Evolutionary conservation across 1,140 invertebrate species (phyloP), one percentile per base, ranked within the genome.

Genomic region (Drosophila ambigua): DNA sequence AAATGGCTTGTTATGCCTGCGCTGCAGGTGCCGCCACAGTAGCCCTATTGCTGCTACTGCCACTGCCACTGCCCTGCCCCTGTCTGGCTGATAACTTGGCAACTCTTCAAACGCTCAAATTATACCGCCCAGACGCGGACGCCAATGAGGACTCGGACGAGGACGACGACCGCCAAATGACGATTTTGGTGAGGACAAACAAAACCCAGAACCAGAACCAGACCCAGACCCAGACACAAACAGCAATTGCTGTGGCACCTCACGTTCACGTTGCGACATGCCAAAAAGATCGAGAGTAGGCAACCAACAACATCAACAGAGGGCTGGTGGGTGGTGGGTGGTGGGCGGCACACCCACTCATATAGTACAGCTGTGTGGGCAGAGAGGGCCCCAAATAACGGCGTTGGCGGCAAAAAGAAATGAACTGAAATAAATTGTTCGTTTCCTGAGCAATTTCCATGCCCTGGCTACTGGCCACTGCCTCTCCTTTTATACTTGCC

Each of bases 401-500:
- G 23, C 23, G 4, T 75, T 68, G 83, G 79, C 72, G 83, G 79
- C 83, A 71, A 79, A 88, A 88, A 88, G 83, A 88, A 88, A 88
- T 88, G 83, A 88, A 88, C 83, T 88, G 64, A 88, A 88, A 88
- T 88, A 88, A 88, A 88, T 88, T 88, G 83, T 88, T 88, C 72
- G 83, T 88, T 88, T 88, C 83, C 83, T 88, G 83, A 88, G 83
- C 83, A 88, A 88, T 88, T 88, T 88, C 76, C 83, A 79, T 83
- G 72, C 46, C 57, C 50, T 41, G 48, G 45, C 44, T 26, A 57
- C 35, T 41, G 41, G 39, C 57, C 52, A 35, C 66, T 31, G 7
- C n/a, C 35, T 9, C 41, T 24, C n/a, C 7, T 24, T 16, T 6
- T 45, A 67, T 59, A 61, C 54, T 62, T 58, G 59, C 24, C 54